Evolutionary conservation across 2,113 vertebrate genomes (phyloP), one percentile per base, ranked within the genome.

Genomic region (Caretta caretta): DNA sequence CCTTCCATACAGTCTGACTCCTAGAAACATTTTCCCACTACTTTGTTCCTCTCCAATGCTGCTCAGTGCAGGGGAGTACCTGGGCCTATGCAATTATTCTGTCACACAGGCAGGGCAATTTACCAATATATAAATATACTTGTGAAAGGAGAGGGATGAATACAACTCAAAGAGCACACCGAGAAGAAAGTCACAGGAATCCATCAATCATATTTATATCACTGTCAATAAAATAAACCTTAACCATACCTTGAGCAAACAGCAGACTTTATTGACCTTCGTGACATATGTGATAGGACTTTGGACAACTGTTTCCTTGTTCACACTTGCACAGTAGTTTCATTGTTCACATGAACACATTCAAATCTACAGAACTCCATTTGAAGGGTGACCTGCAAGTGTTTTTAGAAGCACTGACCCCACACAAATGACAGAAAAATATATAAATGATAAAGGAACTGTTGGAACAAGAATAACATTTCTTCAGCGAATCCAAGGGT

Each of bases 321-420:
- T 89, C 88, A 62, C 76, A 78, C 82, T 84, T 86, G 84, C 72
- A 83, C 22, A 53, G 29, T 48, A 93, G 95, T 90, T 82, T 92
- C 95, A 85, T 87, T 90, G 51, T 35, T 90, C 49, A 65, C 20
- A 31, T 51, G 80, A 89, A 72, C 1, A 25, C 2, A 93, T 91
- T 95, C 78, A 35, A 88, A 62, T 84, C 42, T 93, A 89, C 42
- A 65, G 84, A 22, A 84, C 2, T 86, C 51, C 20, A 76, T 53
- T 92, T 92, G 53, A 84, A 91, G 89, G 19, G n/a, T 27, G 25
- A n/a, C 46, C 22, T 22, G 59, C 4, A 84, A 86, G 50, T 95
- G 80, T 50, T 91, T 94, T 89, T 65, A 90, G 49, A 96, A 92
- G 51, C 6, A 1, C n/a, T 84, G 49, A 93, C 14, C 2, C 51